Evolutionary conservation across 2,797 vertebrate genomes (phyloP), one percentile per base, ranked within the genome.

Genomic region (Myotis daubentonii): DNA sequence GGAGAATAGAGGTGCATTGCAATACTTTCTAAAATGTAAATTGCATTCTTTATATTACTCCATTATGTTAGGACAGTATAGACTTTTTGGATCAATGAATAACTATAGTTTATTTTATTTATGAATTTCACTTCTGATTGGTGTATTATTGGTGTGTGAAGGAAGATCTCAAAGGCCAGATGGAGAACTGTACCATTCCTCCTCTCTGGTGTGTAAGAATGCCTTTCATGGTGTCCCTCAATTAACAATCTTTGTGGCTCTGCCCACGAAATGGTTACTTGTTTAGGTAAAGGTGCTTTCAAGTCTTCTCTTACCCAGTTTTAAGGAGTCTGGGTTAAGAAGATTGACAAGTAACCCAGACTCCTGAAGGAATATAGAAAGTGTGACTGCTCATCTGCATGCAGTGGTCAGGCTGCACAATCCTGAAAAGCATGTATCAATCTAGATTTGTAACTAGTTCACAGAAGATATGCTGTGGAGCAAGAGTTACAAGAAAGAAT

Each of bases 21-120:
- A 76, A 76, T 49, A 9, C 2, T 30, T 74, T 86, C 78, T 44
- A 4, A 82, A 74, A 57, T 51, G 20, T 22, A 33, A 33, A 13
- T 71, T 36, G 38, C 3, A 53, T 79, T 65, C 33, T 30, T 53
- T 68, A 76, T 81, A 55, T 84, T 65, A 72, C 3, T 65, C 78
- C 6, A 13, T 88, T 60, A 84, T 30, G 3, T 60, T 41, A 47
- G 51, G n/a, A n/a, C 16, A 79, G 5, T n/a, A 17, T 23, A 47
- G n/a, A 51, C 33, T 44, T 95, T 93, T 78, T 41, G 51, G 57
- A 38, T 83, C 23, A 28, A 53, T 33, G 13, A 74, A 47, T 60
- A 74, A 78, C 49, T 3, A 1, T 36, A 62, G 25, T 13, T 74
- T 75, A 49, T 76, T 87, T 79, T 85, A n/a, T 36, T 62, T 74